Percentiles rank a stretch among this genome's conserved stretches.
These are phyloP conservation scores for Acheta domesticus DNA, from an alignment of 2,888 invertebrate genomes.

Conservation along the genomic window DNA sequence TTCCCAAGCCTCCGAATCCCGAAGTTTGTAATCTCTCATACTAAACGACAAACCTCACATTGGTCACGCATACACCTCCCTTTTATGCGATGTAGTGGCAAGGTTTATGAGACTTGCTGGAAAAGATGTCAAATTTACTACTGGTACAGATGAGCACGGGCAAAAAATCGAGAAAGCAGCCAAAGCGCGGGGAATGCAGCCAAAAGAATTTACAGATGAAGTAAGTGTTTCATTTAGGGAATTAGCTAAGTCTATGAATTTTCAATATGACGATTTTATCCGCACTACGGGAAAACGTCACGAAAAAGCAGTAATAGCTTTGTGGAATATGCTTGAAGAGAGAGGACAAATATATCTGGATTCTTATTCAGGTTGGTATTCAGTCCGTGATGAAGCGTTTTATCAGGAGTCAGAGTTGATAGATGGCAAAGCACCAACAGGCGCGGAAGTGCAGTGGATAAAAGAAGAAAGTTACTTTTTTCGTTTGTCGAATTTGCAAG, in stretches of 20 bases:
- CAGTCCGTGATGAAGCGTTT: neutral
- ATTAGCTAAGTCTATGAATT: neutral
- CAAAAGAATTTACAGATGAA: too few relatives aligned
- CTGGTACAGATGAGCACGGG: conserved; percentile 11
- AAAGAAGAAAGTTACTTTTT: too few relatives aligned
- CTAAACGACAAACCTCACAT: too few relatives aligned
- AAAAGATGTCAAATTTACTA: neutral
- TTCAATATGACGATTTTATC: neutral
- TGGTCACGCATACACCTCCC: conserved; percentile 12
- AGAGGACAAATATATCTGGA: neutral
- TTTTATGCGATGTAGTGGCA: neutral
- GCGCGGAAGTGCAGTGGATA: too few relatives aligned
- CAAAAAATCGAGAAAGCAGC: neutral
- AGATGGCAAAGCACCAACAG: too few relatives aligned
- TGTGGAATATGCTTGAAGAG: neutral
- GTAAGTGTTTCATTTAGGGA: neutral
- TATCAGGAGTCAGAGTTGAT: neutral
- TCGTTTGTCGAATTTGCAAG: too few relatives aligned
- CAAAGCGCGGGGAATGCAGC: neutral
- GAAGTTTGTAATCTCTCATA: too few relatives aligned
- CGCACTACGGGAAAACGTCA: neutral
- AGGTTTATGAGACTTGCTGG: neutral
- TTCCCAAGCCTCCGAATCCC: too few relatives aligned
- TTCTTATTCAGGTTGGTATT: neutral
- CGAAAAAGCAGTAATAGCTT: neutral